Evolutionary conservation across 1,140 invertebrate species (phyloP), one percentile per base, ranked within the genome.

Genomic region (Portunus trituberculatus): DNA sequence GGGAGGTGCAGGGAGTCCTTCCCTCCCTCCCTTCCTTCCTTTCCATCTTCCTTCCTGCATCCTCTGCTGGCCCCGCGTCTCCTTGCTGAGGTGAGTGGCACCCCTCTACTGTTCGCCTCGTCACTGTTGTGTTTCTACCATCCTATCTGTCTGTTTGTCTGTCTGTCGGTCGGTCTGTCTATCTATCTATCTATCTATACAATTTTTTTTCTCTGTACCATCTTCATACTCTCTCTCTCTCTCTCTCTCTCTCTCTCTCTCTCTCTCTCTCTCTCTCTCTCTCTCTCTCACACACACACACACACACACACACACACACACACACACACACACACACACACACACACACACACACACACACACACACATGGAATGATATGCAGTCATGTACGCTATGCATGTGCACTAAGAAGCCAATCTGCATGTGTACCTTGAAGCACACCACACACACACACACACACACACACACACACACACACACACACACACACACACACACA

Each of bases 171-270:
- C 52, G 2, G 12, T 59, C 12, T 59, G 10, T 59, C 52, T 59
- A 59, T 59, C 10, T 59, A 10, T 59, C 16, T 59, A 12, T 20
- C 12, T 76, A n/a, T 76, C 20, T 76, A 59, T n/a, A 0, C n/a
- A 76, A 7, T 89, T 48, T 89, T n/a, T 88, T 46, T 52, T 91
- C 90, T 91, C 90, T 91, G 52, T 91, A 52, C 67, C 90, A 76
- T 25, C 67, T 52, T 59, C 90, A 76, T 52, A 76, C 90, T 52
- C 90, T 59, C 90, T 91, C 90, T 91, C 90, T 91, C 90, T 52
- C 90, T 91, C 90, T 59, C 90, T 59, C 90, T 91, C 90, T 91
- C 90, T 59, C 90, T 91, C 90, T 91, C 90, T 59, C 46, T 91
- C 90, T 59, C 45, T 59, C 90, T 91, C 45, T 91, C 46, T 59